phyloP scores from a whole-genome alignment of 2,113 vertebrate genomes.

The Salvelinus alpinus region DNA sequence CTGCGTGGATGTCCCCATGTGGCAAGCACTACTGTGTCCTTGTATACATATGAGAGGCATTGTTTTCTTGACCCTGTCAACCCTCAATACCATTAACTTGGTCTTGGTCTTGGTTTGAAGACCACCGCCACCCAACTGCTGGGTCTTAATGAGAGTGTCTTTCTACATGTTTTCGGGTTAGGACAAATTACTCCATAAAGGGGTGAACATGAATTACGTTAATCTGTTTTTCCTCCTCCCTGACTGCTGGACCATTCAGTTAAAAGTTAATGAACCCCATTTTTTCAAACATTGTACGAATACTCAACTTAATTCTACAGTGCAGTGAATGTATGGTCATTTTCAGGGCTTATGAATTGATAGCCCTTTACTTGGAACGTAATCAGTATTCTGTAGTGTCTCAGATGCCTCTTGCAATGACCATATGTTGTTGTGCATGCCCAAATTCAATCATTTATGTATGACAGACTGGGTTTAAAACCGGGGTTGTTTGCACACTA shows the following conservation, averaged over 20 bases:
- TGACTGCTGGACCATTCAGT: conserved; percentile 23
- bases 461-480: neutral
- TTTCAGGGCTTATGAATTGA: conserved; percentile 46
- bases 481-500: neutral
- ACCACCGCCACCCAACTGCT: neutral
- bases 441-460: conserved; percentile 1
- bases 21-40: neutral
- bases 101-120: conserved; percentile 11
- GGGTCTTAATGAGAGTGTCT: conserved; percentile 19
- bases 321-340: conserved; percentile 21
- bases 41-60: neutral
- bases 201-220: conserved; percentile 38
- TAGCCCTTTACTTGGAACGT: conserved; percentile 30
- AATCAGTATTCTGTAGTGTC: conserved; percentile 41
- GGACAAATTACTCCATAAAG: conserved; percentile 32
- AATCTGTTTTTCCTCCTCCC: conserved; percentile 20
- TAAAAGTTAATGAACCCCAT: conserved; percentile 56
- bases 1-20: neutral
- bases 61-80: conserved; percentile 19
- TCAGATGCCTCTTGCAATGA: neutral
- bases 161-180: conserved; percentile 20
- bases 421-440: conserved; percentile 3
- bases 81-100: neutral
- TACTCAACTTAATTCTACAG: neutral
- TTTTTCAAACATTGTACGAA: conserved; percentile 48